phyloP scores from a whole-genome alignment of 2,113 vertebrate species.

The Prietella phreatophila region DNA sequence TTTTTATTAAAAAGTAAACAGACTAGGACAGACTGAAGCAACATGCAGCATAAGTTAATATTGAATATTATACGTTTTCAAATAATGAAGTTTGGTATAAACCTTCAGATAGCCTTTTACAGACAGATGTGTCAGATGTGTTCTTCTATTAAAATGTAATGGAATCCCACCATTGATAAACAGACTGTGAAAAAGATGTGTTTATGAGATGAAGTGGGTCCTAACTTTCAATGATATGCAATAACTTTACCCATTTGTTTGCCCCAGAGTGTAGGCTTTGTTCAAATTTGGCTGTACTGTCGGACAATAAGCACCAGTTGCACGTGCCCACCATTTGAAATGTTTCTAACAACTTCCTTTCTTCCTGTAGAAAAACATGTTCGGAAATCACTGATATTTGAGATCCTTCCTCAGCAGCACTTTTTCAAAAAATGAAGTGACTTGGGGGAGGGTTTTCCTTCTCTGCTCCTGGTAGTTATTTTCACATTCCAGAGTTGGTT shows the following conservation, averaged over 20 bases:
- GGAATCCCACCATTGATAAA: neutral
- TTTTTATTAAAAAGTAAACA: neutral
- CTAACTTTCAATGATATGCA: neutral
- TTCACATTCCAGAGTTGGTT: neutral
- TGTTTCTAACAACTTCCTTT: constrained; percentile 35
- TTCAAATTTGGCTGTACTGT: neutral
- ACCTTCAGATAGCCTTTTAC: neutral
- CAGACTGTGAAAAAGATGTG: neutral
- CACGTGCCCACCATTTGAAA: neutral
- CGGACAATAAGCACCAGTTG: neutral
- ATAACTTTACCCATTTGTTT: neutral
- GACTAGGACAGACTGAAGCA: neutral
- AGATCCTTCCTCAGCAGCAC: constrained; percentile 53
- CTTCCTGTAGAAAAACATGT: constrained; percentile 59
- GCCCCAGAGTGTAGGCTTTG: neutral
- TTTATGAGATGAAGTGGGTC: neutral
- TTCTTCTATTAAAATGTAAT: neutral
- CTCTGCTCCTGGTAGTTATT: neutral
- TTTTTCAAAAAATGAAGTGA: constrained; percentile 48
- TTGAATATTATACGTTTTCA: neutral
- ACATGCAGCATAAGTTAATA: neutral
- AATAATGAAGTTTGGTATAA: neutral
- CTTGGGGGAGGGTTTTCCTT: constrained; percentile 7
- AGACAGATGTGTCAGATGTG: neutral
- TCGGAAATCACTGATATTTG: constrained; percentile 62